Evolutionary conservation across 2,113 vertebrate species (phyloP), one percentile per base, ranked within the genome.

Genomic region (Rhabdornis inornatus): DNA sequence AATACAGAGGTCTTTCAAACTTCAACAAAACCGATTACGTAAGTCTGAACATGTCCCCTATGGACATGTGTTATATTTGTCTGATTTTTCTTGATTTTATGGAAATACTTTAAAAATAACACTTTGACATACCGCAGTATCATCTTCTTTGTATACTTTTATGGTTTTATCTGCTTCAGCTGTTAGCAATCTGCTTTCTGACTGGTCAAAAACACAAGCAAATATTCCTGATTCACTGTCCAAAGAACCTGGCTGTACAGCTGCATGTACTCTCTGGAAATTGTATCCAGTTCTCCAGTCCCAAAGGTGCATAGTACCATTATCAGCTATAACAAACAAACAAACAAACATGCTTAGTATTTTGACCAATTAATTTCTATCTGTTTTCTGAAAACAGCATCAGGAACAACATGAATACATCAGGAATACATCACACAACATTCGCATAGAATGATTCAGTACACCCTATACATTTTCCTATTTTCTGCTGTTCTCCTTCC

Each of bases 151-250:
- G 97, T 99, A 99, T 3, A 99, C 99, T 98, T 99, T 99, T 66
- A 99, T 99, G 87, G 99, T 99, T 98, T 99, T 99, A 97, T 99
- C 99, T 11, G 99, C 99, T 98, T 99, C 99, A 2, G 99, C 99
- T 3, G 99, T 99, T 91, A 99, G 98, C 95, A 99, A 94, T 61
- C 99, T 97, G 97, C 99, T 99, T 96, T 99, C 99, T 1, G 99
- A 99, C 94, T 99, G 97, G 96, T 99, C 99, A 82, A 99, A 99
- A 56, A 98, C 81, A 91, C 99, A 99, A 20, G 99, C 98, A 64
- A 99, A 99, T 98, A 99, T 99, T 81, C 99, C 99, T 1, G 99
- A 99, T 97, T 99, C 99, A 87, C 99, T 99, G 98, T 99, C 99
- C 97, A 99, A 98, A 85, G 99, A 99, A 7, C 99, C 99, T 0